phyloP scores from a whole-genome alignment of 2,113 vertebrate genomes.

The Hippocampus comes region DNA sequence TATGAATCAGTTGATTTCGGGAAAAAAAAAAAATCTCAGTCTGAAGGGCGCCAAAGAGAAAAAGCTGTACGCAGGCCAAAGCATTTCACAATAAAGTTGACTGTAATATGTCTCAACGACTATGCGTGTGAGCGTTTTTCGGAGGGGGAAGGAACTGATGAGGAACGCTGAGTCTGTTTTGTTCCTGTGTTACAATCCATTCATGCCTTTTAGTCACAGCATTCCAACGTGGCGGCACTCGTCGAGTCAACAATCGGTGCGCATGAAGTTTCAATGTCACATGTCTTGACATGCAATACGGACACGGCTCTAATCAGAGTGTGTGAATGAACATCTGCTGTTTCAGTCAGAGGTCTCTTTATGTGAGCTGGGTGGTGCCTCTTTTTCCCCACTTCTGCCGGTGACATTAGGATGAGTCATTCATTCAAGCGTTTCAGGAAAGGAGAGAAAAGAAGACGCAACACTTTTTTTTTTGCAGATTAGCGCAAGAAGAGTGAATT shows the following conservation, averaged over 20 bases:
- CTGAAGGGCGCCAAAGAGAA: conserved; percentile 7
- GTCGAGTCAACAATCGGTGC: conserved; percentile 3
- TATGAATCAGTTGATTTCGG: conserved; percentile 1
- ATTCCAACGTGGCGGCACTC: conserved; percentile 18
- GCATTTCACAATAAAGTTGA: conserved; percentile 37
- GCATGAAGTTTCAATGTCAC: background rate
- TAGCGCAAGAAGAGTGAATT: background rate
- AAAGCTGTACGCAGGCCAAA: conserved; percentile 27
- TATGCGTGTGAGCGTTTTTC: conserved; percentile 16
- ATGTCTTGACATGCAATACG: background rate
- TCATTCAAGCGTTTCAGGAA: background rate
- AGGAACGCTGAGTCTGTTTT: conserved; percentile 11
- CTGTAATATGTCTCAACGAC: conserved; percentile 13
- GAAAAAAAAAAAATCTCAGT: conserved; percentile 19
- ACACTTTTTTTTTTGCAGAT: background rate
- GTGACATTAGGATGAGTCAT: background rate
- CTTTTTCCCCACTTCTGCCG: background rate
- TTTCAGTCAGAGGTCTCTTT: background rate
- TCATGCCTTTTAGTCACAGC: conserved; percentile 18
- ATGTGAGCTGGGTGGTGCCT: background rate
- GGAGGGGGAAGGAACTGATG: background rate
- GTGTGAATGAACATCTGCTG: background rate
- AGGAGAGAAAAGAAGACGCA: background rate
- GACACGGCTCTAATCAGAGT: background rate
- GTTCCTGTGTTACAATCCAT: conserved; percentile 14